Base-by-base conservation (phyloP, 1,140 invertebrate genomes). In the Cecropterus lyciades region DNA sequence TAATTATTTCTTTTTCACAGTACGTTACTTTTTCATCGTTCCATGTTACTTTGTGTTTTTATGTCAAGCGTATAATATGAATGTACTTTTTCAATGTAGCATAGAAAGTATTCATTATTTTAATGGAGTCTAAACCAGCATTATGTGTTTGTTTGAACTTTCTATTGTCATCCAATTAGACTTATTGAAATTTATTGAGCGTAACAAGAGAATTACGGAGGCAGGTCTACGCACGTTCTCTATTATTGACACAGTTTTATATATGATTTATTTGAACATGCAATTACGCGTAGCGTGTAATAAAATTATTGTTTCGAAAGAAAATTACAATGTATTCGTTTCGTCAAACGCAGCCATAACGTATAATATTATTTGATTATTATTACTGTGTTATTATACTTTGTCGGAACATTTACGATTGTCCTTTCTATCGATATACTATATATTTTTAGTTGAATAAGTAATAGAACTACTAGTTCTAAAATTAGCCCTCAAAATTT, bases 171-270 rank as follows among this genome's bases (percentile, higher is more conserved):
- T 73, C 75, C 80, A 87, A 85, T 85, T 81, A 82, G 70, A 69
- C 52, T 85, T 85, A 87, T 87, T 85, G 85, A 83, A 82, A 85
- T 85, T 85, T 87, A 87, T 87, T 77, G 82, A 72, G 64, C 70
- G 72, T 79, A 73, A 77, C 73, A 72, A 80, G 73, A 84, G 79
- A 84, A 73, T 82, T 77, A 80, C 71, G 72, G 73, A 74, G 69
- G 69, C 64, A 77, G 73, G 69, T 79, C 72, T 73, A 78, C 77
- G 67, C 70, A 72, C 65, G 77, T 71, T 73, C 69, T 72, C 70
- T 77, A 74, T 75, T 76, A 78, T 75, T 82, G 79, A 79, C 77
- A 79, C 73, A 76, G 75, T 79, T 84, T 75, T 80, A 73, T 68
- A 73, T 75, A 77, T 84, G 79, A 85, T 85, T 85, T 87, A 85